A percentile compares a stretch with the other conserved stretches of the same genome.
These are phyloP conservation scores for Loris lydekkerianus DNA, from an alignment of 2,797 vertebrate genomes.

Conservation along the genomic window DNA sequence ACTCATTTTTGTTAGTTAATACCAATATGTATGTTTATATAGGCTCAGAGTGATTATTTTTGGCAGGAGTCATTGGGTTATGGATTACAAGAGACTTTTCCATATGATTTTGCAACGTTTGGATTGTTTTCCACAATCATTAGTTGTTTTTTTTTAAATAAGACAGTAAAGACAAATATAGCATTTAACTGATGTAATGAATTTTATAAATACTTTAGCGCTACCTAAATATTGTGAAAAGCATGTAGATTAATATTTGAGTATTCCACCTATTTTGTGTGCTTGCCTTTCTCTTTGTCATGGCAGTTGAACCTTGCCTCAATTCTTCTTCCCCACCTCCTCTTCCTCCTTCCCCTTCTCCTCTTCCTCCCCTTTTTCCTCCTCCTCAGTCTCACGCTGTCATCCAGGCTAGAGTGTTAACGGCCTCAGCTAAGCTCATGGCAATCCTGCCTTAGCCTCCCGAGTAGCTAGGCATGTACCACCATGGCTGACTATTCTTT, in stretches of 20 bases:
- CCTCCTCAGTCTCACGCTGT: too few species aligned
- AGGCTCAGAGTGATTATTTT: background rate
- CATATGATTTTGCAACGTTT: background rate
- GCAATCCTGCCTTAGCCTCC: too few species aligned
- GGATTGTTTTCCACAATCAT: background rate
- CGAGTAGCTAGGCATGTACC: too few species aligned
- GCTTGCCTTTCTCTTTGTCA: background rate
- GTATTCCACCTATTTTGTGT: background rate
- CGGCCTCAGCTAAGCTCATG: too few species aligned
- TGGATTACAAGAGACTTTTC: background rate
- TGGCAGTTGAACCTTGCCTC: background rate
- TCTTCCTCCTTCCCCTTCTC: too few species aligned
- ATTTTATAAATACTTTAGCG: background rate
- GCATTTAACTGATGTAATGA: background rate
- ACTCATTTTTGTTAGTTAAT: background rate
- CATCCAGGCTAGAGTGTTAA: too few species aligned
- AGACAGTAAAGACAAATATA: background rate
- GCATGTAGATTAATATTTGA: background rate
- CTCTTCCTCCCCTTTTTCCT: too few species aligned
- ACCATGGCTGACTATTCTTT: too few species aligned
- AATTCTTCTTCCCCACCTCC: background rate
- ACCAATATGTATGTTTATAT: background rate
- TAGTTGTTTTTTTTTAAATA: background rate
- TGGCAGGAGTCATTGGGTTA: background rate
- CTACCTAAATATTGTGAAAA: slow-evolving; percentile 16